Conservation (phyloP, 2,113 vertebrate genomes). For the Callocephalon fimbriatum region DNA sequence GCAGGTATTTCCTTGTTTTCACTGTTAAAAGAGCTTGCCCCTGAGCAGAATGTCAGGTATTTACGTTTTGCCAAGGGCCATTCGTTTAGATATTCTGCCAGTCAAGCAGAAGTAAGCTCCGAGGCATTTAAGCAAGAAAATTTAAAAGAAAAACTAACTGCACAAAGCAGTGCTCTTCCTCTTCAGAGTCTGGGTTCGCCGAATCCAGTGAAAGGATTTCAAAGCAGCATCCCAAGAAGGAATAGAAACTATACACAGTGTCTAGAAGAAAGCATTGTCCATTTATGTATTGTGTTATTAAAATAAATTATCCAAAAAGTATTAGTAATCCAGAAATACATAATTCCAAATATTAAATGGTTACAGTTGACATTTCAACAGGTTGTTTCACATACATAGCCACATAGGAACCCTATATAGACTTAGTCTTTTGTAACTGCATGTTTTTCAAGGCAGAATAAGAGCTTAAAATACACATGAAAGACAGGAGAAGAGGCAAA, state of each 20-base stretch:
- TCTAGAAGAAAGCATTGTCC: not conserved
- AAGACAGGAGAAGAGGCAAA: not conserved
- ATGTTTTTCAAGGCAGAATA: not conserved
- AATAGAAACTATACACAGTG: not conserved
- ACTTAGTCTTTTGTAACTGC: not conserved
- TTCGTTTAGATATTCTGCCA: not conserved
- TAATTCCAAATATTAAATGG: not conserved
- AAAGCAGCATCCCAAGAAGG: not conserved
- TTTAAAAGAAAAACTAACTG: not conserved
- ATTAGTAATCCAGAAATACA: not conserved
- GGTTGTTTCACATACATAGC: not conserved
- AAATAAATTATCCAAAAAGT: not conserved
- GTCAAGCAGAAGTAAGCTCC: not conserved
- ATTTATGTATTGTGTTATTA: not conserved
- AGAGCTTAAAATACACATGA: not conserved
- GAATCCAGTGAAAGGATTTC: not conserved
- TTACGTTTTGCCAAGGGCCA: not conserved
- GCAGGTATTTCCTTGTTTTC: not conserved
- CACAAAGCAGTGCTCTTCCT: not conserved
- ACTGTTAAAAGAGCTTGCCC: not conserved
- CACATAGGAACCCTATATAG: not conserved
- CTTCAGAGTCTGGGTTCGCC: not conserved
- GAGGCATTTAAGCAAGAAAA: not conserved
- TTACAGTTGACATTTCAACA: not conserved
- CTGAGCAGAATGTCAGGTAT: not conserved